These are phyloP conservation scores for Agrilus mali DNA, from an alignment of 2,888 invertebrate genomes.

Conservation along the genomic window DNA sequence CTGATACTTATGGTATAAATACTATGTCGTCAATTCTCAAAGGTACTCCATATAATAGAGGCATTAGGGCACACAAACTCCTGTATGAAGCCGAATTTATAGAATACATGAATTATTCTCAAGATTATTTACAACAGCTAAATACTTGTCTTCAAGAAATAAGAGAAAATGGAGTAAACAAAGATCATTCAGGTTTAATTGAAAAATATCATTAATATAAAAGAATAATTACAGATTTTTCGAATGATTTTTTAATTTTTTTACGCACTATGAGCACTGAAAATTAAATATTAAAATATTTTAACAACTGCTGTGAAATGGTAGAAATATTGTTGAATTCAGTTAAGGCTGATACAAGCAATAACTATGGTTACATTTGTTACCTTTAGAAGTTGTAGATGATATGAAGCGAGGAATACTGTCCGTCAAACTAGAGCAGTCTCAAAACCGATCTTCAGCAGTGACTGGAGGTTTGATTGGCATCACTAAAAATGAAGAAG, in stretches of 20 bases:
- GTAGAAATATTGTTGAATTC: slow-evolving; percentile 16
- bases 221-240: slow-evolving; percentile 1
- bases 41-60: slow-evolving; percentile 15
- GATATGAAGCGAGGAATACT: slow-evolving; percentile 16
- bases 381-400: slow-evolving; percentile 11
- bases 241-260: slow-evolving; percentile 4
- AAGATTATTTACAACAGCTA: slow-evolving; percentile 4
- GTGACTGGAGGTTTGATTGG: slow-evolving; percentile 17
- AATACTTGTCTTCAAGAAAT: slow-evolving; percentile 5
- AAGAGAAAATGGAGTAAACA: slow-evolving; percentile 5
- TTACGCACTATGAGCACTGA: slow-evolving; percentile 6
- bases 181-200: slow-evolving; percentile 3
- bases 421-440: slow-evolving; percentile 18
- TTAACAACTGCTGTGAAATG: slow-evolving; percentile 14
- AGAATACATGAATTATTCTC: slow-evolving; percentile 6
- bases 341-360: slow-evolving; percentile 12
- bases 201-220: too few species aligned
- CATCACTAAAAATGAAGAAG: slow-evolving; percentile 19
- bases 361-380: slow-evolving; percentile 14
- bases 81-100: slow-evolving; percentile 14
- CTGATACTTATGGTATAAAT: slow-evolving; percentile 14
- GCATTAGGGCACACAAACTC: slow-evolving; percentile 14
- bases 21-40: slow-evolving; percentile 15
- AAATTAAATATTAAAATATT: slow-evolving; percentile 13
- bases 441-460: slow-evolving; percentile 21